Evolutionary conservation across 2,113 vertebrate genomes (phyloP).

Genomic region (Melanostigma gelatinosum): DNA sequence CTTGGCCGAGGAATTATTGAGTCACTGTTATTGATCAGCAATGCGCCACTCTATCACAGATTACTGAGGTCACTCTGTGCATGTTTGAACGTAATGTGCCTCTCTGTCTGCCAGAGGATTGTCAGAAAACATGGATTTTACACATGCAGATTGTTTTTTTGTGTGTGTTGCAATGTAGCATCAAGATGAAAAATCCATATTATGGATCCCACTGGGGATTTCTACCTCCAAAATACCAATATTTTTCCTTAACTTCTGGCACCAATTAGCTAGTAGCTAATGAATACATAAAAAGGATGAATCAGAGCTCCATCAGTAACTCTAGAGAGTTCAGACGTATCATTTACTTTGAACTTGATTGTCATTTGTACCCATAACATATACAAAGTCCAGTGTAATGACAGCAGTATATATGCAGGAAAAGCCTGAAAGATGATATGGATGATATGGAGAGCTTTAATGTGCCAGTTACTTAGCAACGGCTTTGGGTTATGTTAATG

Average conservation of each 20-base stretch:
- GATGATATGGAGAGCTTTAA: slow-evolving; percentile 9
- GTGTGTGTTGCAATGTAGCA: background rate
- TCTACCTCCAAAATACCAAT: background rate
- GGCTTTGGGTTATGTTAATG: slow-evolving; percentile 19
- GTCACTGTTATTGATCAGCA: slow-evolving; percentile 30
- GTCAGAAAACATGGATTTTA: background rate
- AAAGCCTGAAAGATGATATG: background rate
- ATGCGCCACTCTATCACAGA: background rate
- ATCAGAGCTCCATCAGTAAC: background rate
- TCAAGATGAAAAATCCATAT: background rate
- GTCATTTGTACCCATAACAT: background rate
- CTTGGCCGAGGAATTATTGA: slow-evolving; percentile 39
- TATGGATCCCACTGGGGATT: background rate
- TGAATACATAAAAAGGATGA: background rate
- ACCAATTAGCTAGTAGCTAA: background rate
- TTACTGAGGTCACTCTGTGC: background rate
- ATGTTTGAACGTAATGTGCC: background rate
- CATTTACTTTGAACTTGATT: background rate
- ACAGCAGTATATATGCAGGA: background rate
- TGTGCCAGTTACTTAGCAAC: slow-evolving; percentile 52
- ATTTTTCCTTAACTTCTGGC: background rate
- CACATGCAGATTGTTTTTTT: background rate
- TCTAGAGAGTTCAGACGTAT: background rate
- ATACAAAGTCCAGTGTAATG: background rate
- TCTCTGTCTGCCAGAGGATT: background rate